Evolutionary conservation across 2,888 invertebrate species (phyloP).

Genomic region (Drosophila cyrtoloma): DNA sequence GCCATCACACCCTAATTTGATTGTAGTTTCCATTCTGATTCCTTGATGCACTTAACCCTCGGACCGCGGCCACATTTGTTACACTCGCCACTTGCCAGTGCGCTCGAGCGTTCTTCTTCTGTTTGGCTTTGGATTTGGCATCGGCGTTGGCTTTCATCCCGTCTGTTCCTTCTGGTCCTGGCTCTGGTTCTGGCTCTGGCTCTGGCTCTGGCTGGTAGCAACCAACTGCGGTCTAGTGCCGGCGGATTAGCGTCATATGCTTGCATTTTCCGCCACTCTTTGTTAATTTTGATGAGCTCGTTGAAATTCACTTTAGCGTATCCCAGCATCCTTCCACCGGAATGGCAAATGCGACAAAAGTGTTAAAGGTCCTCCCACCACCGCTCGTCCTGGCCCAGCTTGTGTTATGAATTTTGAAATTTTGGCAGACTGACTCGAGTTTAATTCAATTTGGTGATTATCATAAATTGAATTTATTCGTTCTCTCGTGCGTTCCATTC

Average conservation of each 20-base stretch:
- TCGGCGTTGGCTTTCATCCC: constrained; percentile 49
- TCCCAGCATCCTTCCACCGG: constrained; percentile 14
- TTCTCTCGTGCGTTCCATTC: constrained; percentile 55
- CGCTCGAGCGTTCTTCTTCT: constrained; percentile 52
- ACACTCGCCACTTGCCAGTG: constrained; percentile 75
- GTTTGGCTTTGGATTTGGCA: constrained; percentile 10
- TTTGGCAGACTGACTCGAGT: constrained; percentile 70
- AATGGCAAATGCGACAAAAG: constrained; percentile 51
- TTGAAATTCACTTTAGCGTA: constrained; percentile 70
- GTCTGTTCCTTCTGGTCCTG: constrained; percentile 33
- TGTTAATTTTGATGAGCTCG: constrained; percentile 82
- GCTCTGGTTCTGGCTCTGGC: neutral
- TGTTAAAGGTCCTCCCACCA: constrained; percentile 55
- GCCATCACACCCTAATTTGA: constrained; percentile 86
- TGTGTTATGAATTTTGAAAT: constrained; percentile 78
- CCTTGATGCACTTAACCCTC: constrained; percentile 85
- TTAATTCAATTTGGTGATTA: constrained; percentile 82
- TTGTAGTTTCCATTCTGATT: constrained; percentile 82
- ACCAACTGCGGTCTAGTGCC: constrained; percentile 82
- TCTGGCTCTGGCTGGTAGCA: constrained; percentile 36
- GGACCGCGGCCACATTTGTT: constrained; percentile 64
- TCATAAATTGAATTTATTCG: constrained; percentile 74
- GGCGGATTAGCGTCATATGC: constrained; percentile 83
- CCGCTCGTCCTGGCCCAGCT: constrained; percentile 2
- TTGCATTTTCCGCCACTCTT: constrained; percentile 77